Evolutionary conservation across 1,140 invertebrate species (phyloP), one percentile per base, ranked within the genome.

Genomic region (Listronotus bonariensis): DNA sequence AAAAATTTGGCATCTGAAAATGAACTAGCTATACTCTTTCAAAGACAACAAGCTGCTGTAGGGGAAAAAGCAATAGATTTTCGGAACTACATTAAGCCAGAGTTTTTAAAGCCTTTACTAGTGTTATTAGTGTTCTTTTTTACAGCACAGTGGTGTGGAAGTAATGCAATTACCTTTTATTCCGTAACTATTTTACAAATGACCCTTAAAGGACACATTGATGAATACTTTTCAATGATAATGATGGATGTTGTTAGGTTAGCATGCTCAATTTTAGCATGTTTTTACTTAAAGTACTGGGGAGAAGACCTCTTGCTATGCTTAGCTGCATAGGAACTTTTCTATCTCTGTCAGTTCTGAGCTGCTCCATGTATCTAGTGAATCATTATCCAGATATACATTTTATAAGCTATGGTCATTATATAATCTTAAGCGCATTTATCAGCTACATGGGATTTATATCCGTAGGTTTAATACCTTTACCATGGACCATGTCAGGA

Each of bases 131-230:
- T 83, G 15, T 83, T 86, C 60, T 87, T 88, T 68, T 76, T 86
- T 41, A 82, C 83, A 0, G 80, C 81, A 54, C 87, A 88, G 65
- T 85, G 86, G 53, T 82, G 83, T 12, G 87, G 87, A 0, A 80
- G 85, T 0, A 88, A 91, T 72, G 87, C 87, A 0, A 80, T 91
- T 1, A 84, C 85, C 42, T 92, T 89, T 76, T 91, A 91, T 74
- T 86, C 87, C 1, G 86, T 89, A n/a, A 78, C 82, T 34, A 87
- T 86, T 26, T 82, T 84, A 69, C 77, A 82, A 54, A 80, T 83
- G 8, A 36, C 49, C 1, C 75, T 84, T 2, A 81, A 79, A 6
- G 76, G 76, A 12, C 76, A 82, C 0, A 68, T 65, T 18, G 74
- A 89, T 67, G 82, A 84, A 34, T 85, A 86, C 61, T 61, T 83